Evolutionary conservation across 1,140 invertebrate genomes (phyloP), one percentile per base, ranked within the genome.

Genomic region (Drosophila lowei): DNA sequence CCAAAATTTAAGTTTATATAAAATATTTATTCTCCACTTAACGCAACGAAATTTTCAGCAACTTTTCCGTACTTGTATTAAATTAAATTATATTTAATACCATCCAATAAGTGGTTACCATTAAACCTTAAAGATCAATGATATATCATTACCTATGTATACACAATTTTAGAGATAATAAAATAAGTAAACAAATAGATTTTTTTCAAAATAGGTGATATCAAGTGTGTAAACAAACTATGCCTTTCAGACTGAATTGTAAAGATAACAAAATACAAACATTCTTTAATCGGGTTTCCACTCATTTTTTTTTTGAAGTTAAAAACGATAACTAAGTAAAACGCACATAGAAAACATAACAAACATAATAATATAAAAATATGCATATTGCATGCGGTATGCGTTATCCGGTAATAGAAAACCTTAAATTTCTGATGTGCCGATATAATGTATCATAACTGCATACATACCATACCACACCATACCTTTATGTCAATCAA

Each of bases 231-330:
- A 88, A 88, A 79, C 76, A 79, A 79, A 89, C 75, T 89, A 88
- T 88, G 83, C 83, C 83, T 88, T 88, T 88, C 83, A 88, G 83
- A 88, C 83, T 88, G 83, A 88, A 88, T 88, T 88, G 79, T 86
- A 86, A 86, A 88, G 77, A 86, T 77, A 81, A 74, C 34, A 74
- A 81, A 88, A 88, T 88, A 88, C 79, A 75, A 64, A 60, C 73
- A 77, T 89, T 86, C 80, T 81, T 83, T 79, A 81, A 81, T 79
- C 63, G 80, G 74, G 78, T 88, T 76, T 83, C 66, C 73, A 88
- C 54, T 77, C 74, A 83, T 68, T 88, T 13, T 79, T 88, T 88
- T 79, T 88, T 88, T 76, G 65, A 83, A 56, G 72, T 79, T 88
- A 72, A 88, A 79, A 70, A 78, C 65, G 57, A 76, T 55, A 66